Conservation (phyloP, 2,888 invertebrate genomes). For the Cephus pygmeus region DNA sequence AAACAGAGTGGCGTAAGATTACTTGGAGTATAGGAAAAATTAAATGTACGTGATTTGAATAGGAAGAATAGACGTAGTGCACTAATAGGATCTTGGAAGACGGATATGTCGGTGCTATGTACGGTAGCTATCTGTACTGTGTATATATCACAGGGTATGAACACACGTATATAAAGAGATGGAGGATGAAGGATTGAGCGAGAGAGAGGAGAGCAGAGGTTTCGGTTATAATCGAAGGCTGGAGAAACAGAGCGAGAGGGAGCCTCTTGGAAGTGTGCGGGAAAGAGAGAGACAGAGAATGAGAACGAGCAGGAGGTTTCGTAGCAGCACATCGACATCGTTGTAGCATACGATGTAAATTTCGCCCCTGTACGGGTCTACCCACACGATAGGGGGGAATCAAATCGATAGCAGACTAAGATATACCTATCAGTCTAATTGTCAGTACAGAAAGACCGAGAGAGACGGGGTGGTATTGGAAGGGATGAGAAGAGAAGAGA, state of each 20-base stretch:
- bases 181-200: conserved; percentile 14
- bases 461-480: conserved; percentile 58
- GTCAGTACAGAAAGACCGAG: conserved; percentile 66
- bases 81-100: conserved; percentile 58
- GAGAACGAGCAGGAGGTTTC: conserved; percentile 22
- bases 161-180: conserved; percentile 24
- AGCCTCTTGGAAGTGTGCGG: conserved; percentile 15
- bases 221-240: conserved; percentile 61
- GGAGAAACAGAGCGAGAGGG: conserved; percentile 25
- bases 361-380: conserved; percentile 56
- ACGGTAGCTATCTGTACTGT: not conserved
- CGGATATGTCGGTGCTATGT: conserved; percentile 50
- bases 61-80: conserved; percentile 41
- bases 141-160: not conserved
- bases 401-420: conserved; percentile 66
- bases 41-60: not conserved
- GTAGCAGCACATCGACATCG: conserved; percentile 35
- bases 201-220: conserved; percentile 33
- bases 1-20: not conserved
- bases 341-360: conserved; percentile 58
- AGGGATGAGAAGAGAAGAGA: conserved; percentile 44
- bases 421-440: conserved; percentile 68
- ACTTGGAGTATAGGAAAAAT: not conserved
- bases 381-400: conserved; percentile 63
- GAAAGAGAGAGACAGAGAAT: conserved; percentile 10